Base-by-base conservation (phyloP, 2,888 invertebrate genomes). In the Lacanobia wlatinum region DNA sequence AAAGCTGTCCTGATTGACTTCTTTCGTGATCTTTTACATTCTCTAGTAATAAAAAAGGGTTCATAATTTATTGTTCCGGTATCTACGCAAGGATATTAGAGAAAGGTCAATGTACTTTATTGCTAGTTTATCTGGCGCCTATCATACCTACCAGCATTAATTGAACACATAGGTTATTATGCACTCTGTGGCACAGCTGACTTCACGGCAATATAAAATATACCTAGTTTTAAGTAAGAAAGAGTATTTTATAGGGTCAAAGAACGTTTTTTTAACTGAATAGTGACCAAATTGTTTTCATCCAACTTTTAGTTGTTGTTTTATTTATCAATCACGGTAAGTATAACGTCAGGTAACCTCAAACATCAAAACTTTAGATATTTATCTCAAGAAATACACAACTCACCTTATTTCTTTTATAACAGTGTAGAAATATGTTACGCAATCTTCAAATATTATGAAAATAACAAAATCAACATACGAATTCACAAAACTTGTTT, bases 401-500 rank as follows among this genome's bases (percentile, higher is more conserved):
- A 65, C 81, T 79, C 40, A 81, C 84, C 80, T 73, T 75, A 40
- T 23, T 56, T 59, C 2, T 61, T 38, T 34, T 48, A 0, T 16
- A 18, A n/a, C 56, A 56, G 23, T n/a, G 46, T n/a, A 16, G 23
- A 34, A 65, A 62, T 63, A 62, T 62, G 58, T 78, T 74, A 71
- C 34, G 76, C 71, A 84, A 80, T 75, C 58, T 52, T 48, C 53
- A 76, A 73, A 50, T 68, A 58, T 65, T 65, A 75, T 40, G 63
- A 71, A 60, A 76, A 74, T 68, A 83, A 78, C 53, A 75, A 76
- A 70, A 75, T 61, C 72, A 76, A 76, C 75, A 76, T 68, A 50
- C 58, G 52, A 76, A 74, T 34, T 70, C 61, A 61, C 77, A 59
- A 68, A 40, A 83, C 84, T 90, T 92, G 90, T 92, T 92, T 92